Conservation (phyloP, 2,888 invertebrate genomes). For the Xestia c-nigrum region DNA sequence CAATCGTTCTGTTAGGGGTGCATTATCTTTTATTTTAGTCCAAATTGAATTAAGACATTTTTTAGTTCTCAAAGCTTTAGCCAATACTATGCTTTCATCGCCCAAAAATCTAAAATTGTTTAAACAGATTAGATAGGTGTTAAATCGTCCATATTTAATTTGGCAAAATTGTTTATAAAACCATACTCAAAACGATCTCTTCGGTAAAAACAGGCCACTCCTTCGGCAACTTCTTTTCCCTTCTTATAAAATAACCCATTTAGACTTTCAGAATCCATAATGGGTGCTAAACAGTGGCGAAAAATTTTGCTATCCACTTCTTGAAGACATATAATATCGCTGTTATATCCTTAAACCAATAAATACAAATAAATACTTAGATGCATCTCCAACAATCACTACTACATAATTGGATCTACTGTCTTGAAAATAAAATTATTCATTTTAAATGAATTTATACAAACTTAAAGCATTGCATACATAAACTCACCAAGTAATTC, state of each 20-base stretch:
- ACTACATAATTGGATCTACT: neutral
- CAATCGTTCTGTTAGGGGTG: conserved; percentile 90
- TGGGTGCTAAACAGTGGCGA: conserved; percentile 91
- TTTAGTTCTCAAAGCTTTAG: conserved; percentile 90
- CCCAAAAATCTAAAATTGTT: conserved; percentile 84
- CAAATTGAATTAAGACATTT: conserved; percentile 90
- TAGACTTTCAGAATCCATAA: conserved; percentile 90
- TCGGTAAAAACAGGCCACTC: conserved; percentile 95
- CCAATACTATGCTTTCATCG: conserved; percentile 90
- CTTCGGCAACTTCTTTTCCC: conserved; percentile 94
- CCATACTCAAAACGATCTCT: conserved; percentile 92
- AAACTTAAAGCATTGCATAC: neutral
- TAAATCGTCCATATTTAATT: neutral
- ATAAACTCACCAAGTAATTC: conserved; percentile 93
- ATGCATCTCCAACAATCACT: neutral
- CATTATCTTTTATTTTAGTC: conserved; percentile 91
- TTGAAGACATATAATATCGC: conserved; percentile 97
- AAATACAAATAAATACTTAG: neutral
- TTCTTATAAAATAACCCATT: conserved; percentile 93
- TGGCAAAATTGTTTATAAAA: neutral
- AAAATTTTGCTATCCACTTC: conserved; percentile 97
- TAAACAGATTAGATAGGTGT: neutral
- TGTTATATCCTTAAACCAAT: conserved; percentile 93
- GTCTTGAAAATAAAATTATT: neutral
- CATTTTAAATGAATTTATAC: neutral